Evolutionary conservation across 2,113 vertebrate species (phyloP).

Genomic region (Etheostoma spectabile): DNA sequence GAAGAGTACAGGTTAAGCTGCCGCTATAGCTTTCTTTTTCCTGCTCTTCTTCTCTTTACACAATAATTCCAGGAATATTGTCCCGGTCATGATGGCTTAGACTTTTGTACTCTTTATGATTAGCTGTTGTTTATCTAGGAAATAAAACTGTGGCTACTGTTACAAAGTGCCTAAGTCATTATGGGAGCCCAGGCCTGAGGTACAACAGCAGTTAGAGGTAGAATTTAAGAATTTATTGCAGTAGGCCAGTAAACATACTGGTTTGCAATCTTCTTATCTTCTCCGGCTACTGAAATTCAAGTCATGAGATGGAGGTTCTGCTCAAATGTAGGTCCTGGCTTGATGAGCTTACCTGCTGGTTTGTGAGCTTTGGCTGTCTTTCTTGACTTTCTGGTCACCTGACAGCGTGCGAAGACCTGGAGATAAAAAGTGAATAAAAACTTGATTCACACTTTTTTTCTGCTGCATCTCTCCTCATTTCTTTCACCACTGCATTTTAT

Average conservation of each 20-base stretch:
- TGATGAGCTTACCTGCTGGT: conserved; percentile 10
- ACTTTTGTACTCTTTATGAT: conserved; percentile 22
- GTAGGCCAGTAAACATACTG: background rate
- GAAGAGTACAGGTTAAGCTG: conserved; percentile 8
- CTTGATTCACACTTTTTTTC: background rate
- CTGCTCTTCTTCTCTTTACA: background rate
- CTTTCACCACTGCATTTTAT: background rate
- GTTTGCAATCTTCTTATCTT: background rate
- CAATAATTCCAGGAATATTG: background rate
- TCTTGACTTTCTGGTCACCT: background rate
- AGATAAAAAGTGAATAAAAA: background rate
- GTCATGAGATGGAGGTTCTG: background rate
- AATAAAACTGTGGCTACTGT: conserved; percentile 1
- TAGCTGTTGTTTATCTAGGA: background rate
- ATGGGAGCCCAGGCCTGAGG: background rate
- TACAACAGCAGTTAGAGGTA: background rate
- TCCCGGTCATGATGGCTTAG: background rate
- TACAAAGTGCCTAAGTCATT: background rate
- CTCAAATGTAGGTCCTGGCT: background rate
- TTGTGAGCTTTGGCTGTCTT: background rate
- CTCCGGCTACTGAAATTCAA: conserved; percentile 3
- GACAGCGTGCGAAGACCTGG: background rate
- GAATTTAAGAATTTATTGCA: conserved; percentile 18
- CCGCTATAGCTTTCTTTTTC: background rate
- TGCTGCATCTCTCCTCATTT: background rate